Evolutionary conservation across 2,888 invertebrate genomes (phyloP), one percentile per base, ranked within the genome.

Genomic region (Pheosia tremula): DNA sequence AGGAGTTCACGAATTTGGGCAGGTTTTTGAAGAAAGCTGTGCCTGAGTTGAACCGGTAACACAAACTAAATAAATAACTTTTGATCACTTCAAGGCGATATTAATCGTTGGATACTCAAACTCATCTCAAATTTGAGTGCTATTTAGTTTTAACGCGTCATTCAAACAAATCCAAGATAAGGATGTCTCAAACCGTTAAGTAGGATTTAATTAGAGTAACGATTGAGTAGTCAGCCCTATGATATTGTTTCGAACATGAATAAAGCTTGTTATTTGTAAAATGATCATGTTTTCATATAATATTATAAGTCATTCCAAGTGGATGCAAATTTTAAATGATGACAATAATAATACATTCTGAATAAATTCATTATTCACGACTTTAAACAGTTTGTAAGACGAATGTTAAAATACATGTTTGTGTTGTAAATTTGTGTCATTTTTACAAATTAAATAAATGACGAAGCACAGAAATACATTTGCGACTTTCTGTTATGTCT

Each of bases 21-120:
- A 72, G 72, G 62, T 86, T 92, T 58, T 69, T 91, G 47, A 85
- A 71, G 72, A 82, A 74, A 67, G 80, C 81, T 0, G 71, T 88
- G 58, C 77, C 84, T 1, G 84, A 86, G 38, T 67, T 87, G 60
- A 74, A 78, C 6, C 74, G 69, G 55, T 62, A 66, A 60, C 71
- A 24, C 24, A 24, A 24, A 24, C 24, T 2, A 24, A 24, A 24
- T 2, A 24, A 24, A 24, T 24, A 24, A 24, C 24, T 24, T 24
- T 37, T 38, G 11, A 11, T 54, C 11, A 36, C 52, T 52, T 9
- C 36, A 52, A 0, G 10, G 24, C 9, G 9, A 43, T 0, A 43
- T 43, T 9, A 24, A 24, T 24, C 24, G 24, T 24, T 24, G 24
- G 2, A 24, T 24, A 24, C 24, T 24, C 24, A 24, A 24, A 24